phyloP scores from a whole-genome alignment of 1,140 invertebrate genomes.

The Plutomurus gul region DNA sequence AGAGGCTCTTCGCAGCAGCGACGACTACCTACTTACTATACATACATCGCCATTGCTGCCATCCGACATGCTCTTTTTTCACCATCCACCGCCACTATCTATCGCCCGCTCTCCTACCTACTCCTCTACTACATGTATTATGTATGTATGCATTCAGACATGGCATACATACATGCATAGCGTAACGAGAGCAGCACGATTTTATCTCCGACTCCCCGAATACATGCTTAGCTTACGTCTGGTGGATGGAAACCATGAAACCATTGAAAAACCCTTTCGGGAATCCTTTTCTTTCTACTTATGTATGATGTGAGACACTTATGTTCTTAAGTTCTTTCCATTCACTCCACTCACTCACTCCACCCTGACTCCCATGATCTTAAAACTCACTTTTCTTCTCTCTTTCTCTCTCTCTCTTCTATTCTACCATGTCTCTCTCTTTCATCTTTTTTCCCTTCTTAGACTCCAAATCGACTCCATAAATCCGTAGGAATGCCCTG shows the following conservation, averaged over 20 bases:
- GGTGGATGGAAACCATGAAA: conserved; percentile 20
- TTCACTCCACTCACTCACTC: conserved; percentile 4
- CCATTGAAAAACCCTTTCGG: conserved; percentile 26
- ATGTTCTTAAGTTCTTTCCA: background rate
- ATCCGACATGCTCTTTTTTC: conserved; percentile 7
- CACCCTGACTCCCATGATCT: background rate
- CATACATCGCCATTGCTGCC: background rate
- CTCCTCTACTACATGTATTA: conserved; percentile 13
- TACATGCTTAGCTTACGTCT: too few species aligned
- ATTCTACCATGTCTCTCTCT: background rate
- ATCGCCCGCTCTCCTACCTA: too few species aligned
- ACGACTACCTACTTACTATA: background rate
- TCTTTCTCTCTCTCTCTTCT: background rate
- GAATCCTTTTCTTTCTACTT: conserved; percentile 29
- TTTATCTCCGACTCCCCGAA: background rate
- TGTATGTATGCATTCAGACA: conserved; percentile 24
- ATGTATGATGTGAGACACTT: conserved; percentile 20
- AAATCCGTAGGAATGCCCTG: background rate
- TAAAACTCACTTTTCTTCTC: background rate
- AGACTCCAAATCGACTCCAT: background rate
- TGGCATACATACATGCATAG: background rate
- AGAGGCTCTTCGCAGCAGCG: background rate
- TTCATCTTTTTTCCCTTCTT: background rate
- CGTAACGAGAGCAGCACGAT: too few species aligned
- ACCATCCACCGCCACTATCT: background rate